Base-by-base conservation (phyloP, 2,888 invertebrate species). In the Ypsolopha sequella region DNA sequence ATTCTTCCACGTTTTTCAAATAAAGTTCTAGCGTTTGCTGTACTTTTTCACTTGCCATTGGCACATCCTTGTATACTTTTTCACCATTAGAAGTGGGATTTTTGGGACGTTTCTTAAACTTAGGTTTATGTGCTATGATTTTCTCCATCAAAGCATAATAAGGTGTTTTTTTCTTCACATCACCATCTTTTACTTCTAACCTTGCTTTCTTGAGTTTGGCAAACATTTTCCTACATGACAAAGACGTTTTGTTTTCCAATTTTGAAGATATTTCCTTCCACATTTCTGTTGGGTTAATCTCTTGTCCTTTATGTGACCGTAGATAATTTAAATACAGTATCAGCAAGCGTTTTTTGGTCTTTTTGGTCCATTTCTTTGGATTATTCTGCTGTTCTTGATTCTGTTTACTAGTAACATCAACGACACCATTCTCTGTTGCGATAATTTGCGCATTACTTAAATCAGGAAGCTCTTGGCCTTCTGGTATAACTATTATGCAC, bases 401-500 rank as follows among this genome's bases (percentile, higher is more conserved):
- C n/a, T n/a, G n/a, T 43, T 46, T 55, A 51, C n/a, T 41, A 6
- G 13, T 60, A 3, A 44, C 54, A 39, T 58, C 47, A 33, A 45
- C 41, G 53, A 14, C 11, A 14, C 11, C 11, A 0, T 59, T 52
- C 53, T 61, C 58, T 55, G 63, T 54, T 41, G 69, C 54, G 4
- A 72, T 68, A 1, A 76, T 67, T 60, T 68, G 64, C 1, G 71
- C 64, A 6, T 69, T 64, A n/a, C 60, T 65, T 1, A 68, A 63
- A 38, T 68, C 66, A 6, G 62, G 61, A 55, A 66, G 52, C 2
- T 80, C 80, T 59, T 76, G 67, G 0, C 71, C 77, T 58, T 86
- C 85, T n/a, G 81, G 79, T 51, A 85, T 63, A 0, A 86, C 81
- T 11, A 86, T 84, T 14, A 86, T 80, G 59, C 82, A 85, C 59